Evolutionary conservation across 2,797 vertebrate genomes (phyloP).

Genomic region (Gallinago solitaria): DNA sequence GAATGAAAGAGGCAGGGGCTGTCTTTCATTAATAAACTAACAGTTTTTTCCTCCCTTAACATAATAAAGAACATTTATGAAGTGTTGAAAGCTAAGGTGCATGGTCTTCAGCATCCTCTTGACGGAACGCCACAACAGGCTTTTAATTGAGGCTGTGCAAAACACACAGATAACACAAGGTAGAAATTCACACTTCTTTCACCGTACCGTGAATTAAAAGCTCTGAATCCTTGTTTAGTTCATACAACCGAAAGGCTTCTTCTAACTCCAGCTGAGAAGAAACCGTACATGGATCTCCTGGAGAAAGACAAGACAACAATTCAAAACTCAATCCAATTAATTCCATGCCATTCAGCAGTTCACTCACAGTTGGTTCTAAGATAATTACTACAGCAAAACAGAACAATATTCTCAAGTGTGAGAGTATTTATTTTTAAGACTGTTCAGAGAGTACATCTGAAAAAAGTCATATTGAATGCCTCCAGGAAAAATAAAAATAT

Average conservation of each 20-base stretch:
- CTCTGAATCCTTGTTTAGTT: constrained; percentile 98
- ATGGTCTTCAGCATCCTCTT: neutral
- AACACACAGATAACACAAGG: neutral
- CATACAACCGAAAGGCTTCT: constrained; percentile 96
- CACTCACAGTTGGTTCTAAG: neutral
- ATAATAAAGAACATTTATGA: neutral
- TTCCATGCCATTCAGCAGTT: neutral
- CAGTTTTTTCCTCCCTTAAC: neutral
- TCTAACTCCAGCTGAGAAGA: constrained; percentile 98
- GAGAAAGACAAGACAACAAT: constrained; percentile 19
- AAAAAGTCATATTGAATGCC: neutral
- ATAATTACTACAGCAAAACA: neutral
- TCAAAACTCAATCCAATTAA: neutral
- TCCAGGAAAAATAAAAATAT: neutral
- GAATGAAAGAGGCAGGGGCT: neutral
- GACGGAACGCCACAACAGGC: neutral
- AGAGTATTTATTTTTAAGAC: neutral
- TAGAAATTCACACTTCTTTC: neutral
- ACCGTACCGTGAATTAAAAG: constrained; percentile 94
- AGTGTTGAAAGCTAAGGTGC: neutral
- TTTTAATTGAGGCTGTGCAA: neutral
- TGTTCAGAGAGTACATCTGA: neutral
- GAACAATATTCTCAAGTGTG: neutral
- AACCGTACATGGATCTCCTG: constrained; percentile 97
- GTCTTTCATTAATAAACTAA: neutral